Evolutionary conservation across 2,797 vertebrate genomes (phyloP), one percentile per base, ranked within the genome.

Genomic region (Sus cebifrons): DNA sequence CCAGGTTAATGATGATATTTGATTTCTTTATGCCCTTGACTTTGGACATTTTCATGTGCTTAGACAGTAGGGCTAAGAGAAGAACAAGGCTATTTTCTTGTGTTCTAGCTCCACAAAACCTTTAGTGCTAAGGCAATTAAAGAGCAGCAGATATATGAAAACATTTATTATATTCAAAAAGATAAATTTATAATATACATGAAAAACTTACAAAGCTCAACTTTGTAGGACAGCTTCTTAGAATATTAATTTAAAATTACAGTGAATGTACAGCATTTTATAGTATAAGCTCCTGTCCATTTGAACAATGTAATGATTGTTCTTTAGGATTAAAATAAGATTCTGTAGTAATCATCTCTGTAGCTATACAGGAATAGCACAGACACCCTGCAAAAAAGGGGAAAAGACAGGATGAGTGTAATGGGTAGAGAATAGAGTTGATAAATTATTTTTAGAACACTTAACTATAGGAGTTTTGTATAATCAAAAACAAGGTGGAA

Each of bases 311-410:
- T n/a, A 68, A 44, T 15, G 81, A 52, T 65, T 67, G 29, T 95
- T 81, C 77, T 95, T 65, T 70, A 89, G 58, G 65, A 94, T 97
- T 99, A 99, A 91, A 99, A 99, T 49, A 99, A 98, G 98, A 99
- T 99, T 98, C 99, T 99, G 98, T 99, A 99, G 97, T 99, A 99
- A 97, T 99, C 99, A 0, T 99, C 99, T 98, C 98, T 99, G 98
- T 99, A 99, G 98, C 99, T 99, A 98, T 99, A 99, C 78, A 99
- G 98, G 92, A 99, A 98, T 73, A 99, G 98, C 67, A 99, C 98
- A 6, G 99, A 98, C 96, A 99, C 98, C 98, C 99, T 99, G 99
- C 32, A 97, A 98, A 95, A 94, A 79, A 98, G 67, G 74, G 25
- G 92, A 96, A 71, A 96, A 97, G 16, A 65, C 23, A 49, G 52